Evolutionary conservation across 1,140 invertebrate genomes (phyloP).

Genomic region (Harlomillsia oculata): DNA sequence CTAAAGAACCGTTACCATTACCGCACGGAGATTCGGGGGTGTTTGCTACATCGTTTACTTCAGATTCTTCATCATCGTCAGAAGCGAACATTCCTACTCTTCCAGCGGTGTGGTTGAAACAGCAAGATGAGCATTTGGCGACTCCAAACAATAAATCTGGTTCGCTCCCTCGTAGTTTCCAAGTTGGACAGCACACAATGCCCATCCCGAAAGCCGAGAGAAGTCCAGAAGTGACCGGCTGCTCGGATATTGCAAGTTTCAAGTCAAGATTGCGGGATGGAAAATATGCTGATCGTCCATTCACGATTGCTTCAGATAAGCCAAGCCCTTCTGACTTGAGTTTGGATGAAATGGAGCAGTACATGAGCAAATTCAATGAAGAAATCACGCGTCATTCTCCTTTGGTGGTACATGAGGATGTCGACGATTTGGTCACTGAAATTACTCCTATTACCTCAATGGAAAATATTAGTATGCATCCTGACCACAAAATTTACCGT

Average conservation of each 20-base stretch:
- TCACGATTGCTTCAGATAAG: slow-evolving; percentile 62
- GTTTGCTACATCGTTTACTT: slow-evolving; percentile 28
- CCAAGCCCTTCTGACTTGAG: slow-evolving; percentile 41
- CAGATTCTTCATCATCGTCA: slow-evolving; percentile 34
- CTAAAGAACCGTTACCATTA: slow-evolving; percentile 23
- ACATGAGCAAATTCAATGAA: slow-evolving; percentile 49
- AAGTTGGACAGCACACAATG: slow-evolving; percentile 44
- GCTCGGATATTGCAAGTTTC: slow-evolving; percentile 3
- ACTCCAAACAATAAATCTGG: slow-evolving; percentile 54
- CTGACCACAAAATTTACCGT: slow-evolving; percentile 66
- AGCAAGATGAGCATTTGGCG: slow-evolving; percentile 47
- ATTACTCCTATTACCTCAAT: slow-evolving; percentile 42
- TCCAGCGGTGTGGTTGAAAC: slow-evolving; percentile 53
- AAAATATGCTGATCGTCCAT: slow-evolving; percentile 46
- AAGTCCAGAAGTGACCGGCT: not conserved
- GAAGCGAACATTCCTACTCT: slow-evolving; percentile 45
- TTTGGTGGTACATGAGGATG: slow-evolving; percentile 37
- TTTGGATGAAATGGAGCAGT: slow-evolving; percentile 49
- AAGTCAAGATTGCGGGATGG: slow-evolving; percentile 24
- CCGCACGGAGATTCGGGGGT: slow-evolving; percentile 33
- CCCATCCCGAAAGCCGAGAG: not conserved
- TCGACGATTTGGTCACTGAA: slow-evolving; percentile 47
- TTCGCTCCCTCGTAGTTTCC: slow-evolving; percentile 66
- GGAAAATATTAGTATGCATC: slow-evolving; percentile 52
- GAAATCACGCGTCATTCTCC: slow-evolving; percentile 43